Evolutionary conservation across 2,888 invertebrate genomes (phyloP).

Genomic region (Gymnosoma rotundatum): DNA sequence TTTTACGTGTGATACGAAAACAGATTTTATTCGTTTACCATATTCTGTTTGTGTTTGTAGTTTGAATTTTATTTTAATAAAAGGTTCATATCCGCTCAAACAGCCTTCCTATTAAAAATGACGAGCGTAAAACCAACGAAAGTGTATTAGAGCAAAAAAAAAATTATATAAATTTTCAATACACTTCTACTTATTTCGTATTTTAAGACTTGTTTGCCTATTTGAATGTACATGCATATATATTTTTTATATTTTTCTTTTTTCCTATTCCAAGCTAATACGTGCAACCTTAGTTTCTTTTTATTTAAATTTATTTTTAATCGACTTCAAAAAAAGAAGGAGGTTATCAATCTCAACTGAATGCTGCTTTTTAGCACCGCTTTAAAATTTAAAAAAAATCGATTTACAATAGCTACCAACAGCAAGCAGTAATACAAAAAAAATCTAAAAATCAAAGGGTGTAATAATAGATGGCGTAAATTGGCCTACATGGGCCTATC

Average conservation of each 20-base stretch:
- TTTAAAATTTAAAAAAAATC: too few species aligned
- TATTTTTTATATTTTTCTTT: neutral
- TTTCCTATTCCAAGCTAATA: neutral
- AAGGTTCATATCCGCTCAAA: neutral
- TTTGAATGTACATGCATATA: neutral
- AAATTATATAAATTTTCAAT: constrained; percentile 31
- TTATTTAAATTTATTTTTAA: too few species aligned
- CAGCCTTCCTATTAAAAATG: neutral
- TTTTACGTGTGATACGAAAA: constrained; percentile 81
- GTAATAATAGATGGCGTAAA: too few species aligned
- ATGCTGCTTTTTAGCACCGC: too few species aligned
- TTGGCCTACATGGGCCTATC: too few species aligned
- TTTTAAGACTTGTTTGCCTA: constrained; percentile 8
- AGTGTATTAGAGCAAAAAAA: neutral
- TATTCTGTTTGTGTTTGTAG: neutral
- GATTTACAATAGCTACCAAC: too few species aligned
- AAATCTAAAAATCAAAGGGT: too few species aligned
- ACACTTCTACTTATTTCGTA: constrained; percentile 18
- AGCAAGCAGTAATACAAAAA: too few species aligned
- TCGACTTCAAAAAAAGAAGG: too few species aligned
- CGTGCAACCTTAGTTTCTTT: neutral
- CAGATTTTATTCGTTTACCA: constrained; percentile 73
- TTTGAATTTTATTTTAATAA: constrained; percentile 21
- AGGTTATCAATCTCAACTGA: too few species aligned
- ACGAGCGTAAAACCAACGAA: neutral